These are phyloP conservation scores for Diaprepes abbreviatus DNA, from an alignment of 2,888 invertebrate genomes.

Conservation along the genomic window DNA sequence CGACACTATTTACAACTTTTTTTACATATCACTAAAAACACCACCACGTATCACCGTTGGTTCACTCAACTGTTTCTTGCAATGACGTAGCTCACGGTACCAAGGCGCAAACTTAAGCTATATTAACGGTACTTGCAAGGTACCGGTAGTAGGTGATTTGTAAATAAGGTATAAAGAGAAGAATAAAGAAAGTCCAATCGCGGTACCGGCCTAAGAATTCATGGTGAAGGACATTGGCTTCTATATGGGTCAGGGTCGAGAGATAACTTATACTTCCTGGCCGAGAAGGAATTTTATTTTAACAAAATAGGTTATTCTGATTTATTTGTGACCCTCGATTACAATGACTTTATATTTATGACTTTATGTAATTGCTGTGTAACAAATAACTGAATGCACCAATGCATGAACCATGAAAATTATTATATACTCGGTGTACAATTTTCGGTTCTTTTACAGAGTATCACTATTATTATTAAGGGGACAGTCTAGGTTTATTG, in stretches of 20 bases:
- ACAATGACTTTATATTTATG: too few relatives aligned
- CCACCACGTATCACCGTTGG: slow-evolving; percentile 14
- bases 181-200: slow-evolving; percentile 27
- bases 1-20: slow-evolving; percentile 8
- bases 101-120: slow-evolving; percentile 36
- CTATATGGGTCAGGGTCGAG: slow-evolving; percentile 30
- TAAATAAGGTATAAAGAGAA: slow-evolving; percentile 34
- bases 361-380: too few relatives aligned
- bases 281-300: background rate
- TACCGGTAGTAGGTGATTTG: slow-evolving; percentile 42
- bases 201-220: slow-evolving; percentile 34
- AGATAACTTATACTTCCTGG: background rate
- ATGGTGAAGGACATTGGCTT: slow-evolving; percentile 36
- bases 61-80: slow-evolving; percentile 26
- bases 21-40: slow-evolving; percentile 17
- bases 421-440: too few relatives aligned
- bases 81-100: slow-evolving; percentile 27
- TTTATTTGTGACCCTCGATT: too few relatives aligned
- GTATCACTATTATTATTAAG: too few relatives aligned
- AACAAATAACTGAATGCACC: too few relatives aligned
- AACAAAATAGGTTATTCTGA: too few relatives aligned
- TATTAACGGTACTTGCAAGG: slow-evolving; percentile 42
- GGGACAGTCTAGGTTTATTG: too few relatives aligned
- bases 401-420: too few relatives aligned
- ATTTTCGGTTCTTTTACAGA: too few relatives aligned